Conservation (phyloP, 2,113 vertebrate genomes). For the Gnathonemus longibarbis region DNA sequence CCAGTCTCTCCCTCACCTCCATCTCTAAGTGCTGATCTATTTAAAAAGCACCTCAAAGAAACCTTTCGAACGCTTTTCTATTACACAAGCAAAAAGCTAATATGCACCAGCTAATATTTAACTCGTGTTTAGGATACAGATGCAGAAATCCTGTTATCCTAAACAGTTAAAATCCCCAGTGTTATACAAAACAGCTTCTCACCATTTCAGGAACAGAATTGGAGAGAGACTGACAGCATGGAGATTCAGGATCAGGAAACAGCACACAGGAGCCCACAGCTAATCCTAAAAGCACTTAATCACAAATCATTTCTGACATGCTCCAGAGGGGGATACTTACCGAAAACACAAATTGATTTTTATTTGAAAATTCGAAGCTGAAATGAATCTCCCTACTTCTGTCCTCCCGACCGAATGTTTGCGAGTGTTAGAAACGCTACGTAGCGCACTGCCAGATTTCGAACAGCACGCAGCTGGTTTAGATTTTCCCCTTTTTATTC, state of each 20-base stretch:
- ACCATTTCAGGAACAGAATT: neutral
- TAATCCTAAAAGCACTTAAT: slow-evolving; percentile 4
- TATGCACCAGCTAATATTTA: neutral
- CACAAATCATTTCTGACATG: neutral
- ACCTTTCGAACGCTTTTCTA: neutral
- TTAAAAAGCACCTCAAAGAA: neutral
- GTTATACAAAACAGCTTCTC: neutral
- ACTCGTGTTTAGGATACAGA: neutral
- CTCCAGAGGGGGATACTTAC: neutral
- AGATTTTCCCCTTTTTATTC: neutral
- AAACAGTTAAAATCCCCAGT: neutral
- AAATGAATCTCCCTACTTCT: neutral
- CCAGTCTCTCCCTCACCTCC: neutral
- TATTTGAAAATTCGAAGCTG: neutral
- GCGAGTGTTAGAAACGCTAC: neutral
- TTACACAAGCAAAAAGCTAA: neutral
- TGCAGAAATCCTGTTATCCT: neutral
- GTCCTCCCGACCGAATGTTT: neutral
- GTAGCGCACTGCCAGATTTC: neutral
- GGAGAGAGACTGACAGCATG: neutral
- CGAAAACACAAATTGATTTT: neutral
- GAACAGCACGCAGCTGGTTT: neutral
- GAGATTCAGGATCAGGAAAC: neutral
- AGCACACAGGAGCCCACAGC: neutral
- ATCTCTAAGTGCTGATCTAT: neutral